Conservation (phyloP, 2,113 vertebrate genomes). For the Anser cygnoides region DNA sequence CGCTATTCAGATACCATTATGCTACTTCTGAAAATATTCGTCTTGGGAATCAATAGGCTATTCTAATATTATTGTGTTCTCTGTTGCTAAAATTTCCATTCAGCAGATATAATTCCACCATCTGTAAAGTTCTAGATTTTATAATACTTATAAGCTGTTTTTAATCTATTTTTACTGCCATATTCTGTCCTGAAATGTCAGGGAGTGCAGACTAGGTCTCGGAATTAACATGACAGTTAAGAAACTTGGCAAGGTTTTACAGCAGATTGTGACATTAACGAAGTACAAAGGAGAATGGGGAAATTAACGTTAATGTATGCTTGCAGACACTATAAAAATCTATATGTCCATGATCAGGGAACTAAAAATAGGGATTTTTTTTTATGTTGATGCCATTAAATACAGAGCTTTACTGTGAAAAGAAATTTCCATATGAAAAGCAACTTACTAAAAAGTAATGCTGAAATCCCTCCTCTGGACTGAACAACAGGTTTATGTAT, state of each 20-base stretch:
- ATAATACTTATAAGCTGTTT: slow-evolving; percentile 88
- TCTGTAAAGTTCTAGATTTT: slow-evolving; percentile 86
- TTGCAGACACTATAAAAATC: slow-evolving; percentile 82
- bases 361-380: slow-evolving; percentile 81
- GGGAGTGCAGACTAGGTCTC: slow-evolving; percentile 82
- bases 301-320: slow-evolving; percentile 84
- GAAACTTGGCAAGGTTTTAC: slow-evolving; percentile 84
- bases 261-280: slow-evolving; percentile 87
- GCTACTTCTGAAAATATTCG: slow-evolving; percentile 78
- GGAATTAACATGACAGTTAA: slow-evolving; percentile 89
- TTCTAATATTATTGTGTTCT: slow-evolving; percentile 78
- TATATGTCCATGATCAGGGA: slow-evolving; percentile 81
- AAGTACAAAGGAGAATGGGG: slow-evolving; percentile 82
- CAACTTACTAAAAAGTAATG: slow-evolving; percentile 79
- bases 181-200: slow-evolving; percentile 89
- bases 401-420: slow-evolving; percentile 79
- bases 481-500: slow-evolving; percentile 82
- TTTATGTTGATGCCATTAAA: slow-evolving; percentile 80
- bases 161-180: slow-evolving; percentile 89
- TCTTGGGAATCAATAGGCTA: slow-evolving; percentile 76
- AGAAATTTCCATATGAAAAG: slow-evolving; percentile 87
- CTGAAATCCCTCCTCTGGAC: slow-evolving; percentile 78
- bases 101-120: slow-evolving; percentile 80
- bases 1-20: slow-evolving; percentile 6
- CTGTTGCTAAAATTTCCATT: slow-evolving; percentile 76